These are phyloP conservation scores for Danio albolineatus DNA, from an alignment of 2,797 vertebrate genomes.

Conservation along the genomic window DNA sequence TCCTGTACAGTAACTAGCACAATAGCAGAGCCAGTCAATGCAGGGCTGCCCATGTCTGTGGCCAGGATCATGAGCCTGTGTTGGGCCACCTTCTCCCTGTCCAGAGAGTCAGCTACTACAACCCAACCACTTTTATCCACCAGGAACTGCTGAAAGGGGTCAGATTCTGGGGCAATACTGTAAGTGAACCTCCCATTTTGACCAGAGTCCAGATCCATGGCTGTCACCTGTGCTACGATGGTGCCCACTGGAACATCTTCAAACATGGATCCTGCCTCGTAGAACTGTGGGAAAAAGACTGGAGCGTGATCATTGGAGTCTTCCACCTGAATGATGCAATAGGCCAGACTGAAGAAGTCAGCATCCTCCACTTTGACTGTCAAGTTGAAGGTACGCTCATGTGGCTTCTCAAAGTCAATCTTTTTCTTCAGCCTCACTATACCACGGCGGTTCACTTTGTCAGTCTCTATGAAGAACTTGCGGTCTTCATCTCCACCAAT, in stretches of 20 bases:
- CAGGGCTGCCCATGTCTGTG: slow-evolving; percentile 81
- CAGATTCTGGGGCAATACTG: slow-evolving; percentile 80
- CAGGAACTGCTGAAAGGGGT: slow-evolving; percentile 82
- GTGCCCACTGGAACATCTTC: slow-evolving; percentile 85
- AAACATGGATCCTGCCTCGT: slow-evolving; percentile 80
- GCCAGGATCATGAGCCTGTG: slow-evolving; percentile 85
- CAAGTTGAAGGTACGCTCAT: slow-evolving; percentile 88
- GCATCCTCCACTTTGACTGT: slow-evolving; percentile 89
- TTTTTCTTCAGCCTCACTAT: slow-evolving; percentile 82
- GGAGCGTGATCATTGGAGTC: slow-evolving; percentile 89
- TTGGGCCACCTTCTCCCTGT: slow-evolving; percentile 82
- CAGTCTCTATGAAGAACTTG: slow-evolving; percentile 90
- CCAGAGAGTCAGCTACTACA: slow-evolving; percentile 79
- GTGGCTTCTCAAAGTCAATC: slow-evolving; percentile 89
- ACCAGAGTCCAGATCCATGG: slow-evolving; percentile 87
- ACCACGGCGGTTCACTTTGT: slow-evolving; percentile 81
- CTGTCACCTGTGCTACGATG: slow-evolving; percentile 85
- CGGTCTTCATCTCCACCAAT: slow-evolving; percentile 84
- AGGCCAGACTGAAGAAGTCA: slow-evolving; percentile 83
- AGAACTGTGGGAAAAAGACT: slow-evolving; percentile 86
- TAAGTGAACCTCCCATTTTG: slow-evolving; percentile 86
- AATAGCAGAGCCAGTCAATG: slow-evolving; percentile 84
- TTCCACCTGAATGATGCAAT: slow-evolving; percentile 87
- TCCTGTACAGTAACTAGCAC: slow-evolving; percentile 84
- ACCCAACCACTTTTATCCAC: slow-evolving; percentile 85